A percentile compares a stretch with the other conserved stretches of the same genome.
phyloP scores from a whole-genome alignment of 2,797 vertebrate genomes.

The Atherinosoma microstoma region DNA sequence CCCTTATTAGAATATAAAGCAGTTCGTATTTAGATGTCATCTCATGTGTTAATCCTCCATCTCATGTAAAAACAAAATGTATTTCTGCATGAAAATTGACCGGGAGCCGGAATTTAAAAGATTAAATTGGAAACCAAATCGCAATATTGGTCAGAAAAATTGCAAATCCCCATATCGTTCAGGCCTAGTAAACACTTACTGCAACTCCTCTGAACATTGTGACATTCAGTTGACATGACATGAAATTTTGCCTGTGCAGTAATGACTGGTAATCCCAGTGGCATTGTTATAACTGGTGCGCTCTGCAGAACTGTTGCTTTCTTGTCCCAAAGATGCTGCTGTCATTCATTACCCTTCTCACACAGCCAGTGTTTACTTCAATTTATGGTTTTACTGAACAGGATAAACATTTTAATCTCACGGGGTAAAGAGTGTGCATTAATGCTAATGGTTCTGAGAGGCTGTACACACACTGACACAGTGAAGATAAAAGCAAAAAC shows the following conservation, averaged over 20 bases:
- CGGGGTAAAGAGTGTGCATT: background rate
- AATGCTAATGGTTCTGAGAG: background rate
- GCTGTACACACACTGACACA: background rate
- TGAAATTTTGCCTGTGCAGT: conserved; percentile 1
- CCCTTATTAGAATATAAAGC: no score
- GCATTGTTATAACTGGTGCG: conserved; percentile 6
- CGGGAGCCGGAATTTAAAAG: no score
- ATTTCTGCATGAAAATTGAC: no score
- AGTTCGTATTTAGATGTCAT: no score
- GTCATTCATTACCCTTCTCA: background rate
- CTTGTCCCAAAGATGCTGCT: conserved; percentile 10
- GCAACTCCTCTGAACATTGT: background rate
- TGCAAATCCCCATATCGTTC: background rate
- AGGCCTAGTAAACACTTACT: background rate
- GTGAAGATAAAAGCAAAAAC: background rate
- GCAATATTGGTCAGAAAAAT: no score
- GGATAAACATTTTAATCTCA: background rate
- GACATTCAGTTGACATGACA: conserved; percentile 8
- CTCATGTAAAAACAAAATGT: no score
- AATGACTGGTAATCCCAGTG: conserved; percentile 17
- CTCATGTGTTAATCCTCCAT: no score
- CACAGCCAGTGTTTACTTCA: background rate
- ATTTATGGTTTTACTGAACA: conserved; percentile 12
- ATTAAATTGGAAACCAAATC: no score
- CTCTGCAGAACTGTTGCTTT: conserved; percentile 7